phyloP scores from a whole-genome alignment of 2,113 vertebrate species.

The Pyrgilauda ruficollis region DNA sequence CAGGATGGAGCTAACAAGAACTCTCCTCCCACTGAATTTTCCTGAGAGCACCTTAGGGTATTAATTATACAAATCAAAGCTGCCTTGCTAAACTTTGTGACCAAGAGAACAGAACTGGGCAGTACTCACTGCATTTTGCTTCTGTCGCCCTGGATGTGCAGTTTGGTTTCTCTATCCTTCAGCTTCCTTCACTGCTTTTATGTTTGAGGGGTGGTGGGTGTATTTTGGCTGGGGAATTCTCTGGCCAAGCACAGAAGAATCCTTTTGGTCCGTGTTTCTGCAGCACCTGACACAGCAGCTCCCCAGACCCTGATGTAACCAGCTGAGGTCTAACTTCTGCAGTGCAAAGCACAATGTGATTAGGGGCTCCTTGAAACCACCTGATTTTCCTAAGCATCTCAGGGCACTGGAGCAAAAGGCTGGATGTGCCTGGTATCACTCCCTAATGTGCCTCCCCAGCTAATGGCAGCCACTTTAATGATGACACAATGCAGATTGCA shows the following conservation, averaged over 20 bases:
- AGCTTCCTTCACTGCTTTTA: neutral
- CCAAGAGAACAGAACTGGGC: neutral
- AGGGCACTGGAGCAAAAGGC: neutral
- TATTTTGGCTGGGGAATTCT: neutral
- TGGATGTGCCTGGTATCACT: neutral
- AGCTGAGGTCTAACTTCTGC: neutral
- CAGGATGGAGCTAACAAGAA: neutral
- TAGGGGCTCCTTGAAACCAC: neutral
- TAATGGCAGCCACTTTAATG: constrained; percentile 16
- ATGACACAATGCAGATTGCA: neutral
- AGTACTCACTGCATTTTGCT: neutral
- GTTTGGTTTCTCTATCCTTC: neutral
- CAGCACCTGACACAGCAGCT: neutral
- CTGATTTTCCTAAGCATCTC: neutral
- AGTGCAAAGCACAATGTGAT: neutral
- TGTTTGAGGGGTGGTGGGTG: no score
- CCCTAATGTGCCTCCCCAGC: neutral
- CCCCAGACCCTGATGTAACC: neutral
- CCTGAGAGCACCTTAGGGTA: neutral
- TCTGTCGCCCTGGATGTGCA: neutral
- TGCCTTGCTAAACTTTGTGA: neutral
- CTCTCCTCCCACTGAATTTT: neutral
- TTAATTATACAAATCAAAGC: neutral
- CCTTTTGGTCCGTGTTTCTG: rapidly evolving
- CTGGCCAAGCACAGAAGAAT: neutral